Evolutionary conservation across 2,113 vertebrate species (phyloP).

Genomic region (Pomatorhinus ruficollis): DNA sequence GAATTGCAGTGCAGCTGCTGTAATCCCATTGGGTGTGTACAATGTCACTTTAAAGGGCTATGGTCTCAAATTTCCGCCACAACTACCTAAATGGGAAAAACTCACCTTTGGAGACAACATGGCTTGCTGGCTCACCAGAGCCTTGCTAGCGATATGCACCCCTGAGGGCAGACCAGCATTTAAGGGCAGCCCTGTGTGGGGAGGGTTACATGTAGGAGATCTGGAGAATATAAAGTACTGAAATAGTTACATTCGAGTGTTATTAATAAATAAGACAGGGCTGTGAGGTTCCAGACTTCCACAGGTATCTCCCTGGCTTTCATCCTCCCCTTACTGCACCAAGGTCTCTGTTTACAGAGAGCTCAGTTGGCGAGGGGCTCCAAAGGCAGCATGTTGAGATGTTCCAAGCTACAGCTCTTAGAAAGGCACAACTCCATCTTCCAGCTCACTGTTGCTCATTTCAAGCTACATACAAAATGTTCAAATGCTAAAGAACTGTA

Average conservation of each 20-base stretch:
- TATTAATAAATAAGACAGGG: neutral
- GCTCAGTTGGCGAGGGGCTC: accelerated
- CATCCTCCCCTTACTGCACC: neutral
- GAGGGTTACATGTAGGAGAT: neutral
- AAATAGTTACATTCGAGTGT: neutral
- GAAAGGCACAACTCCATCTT: neutral
- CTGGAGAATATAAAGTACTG: neutral
- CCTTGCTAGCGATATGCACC: too few relatives aligned
- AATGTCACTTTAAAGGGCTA: neutral
- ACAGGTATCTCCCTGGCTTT: neutral
- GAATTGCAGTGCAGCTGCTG: neutral
- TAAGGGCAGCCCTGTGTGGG: neutral
- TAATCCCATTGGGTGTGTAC: neutral
- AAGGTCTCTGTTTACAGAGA: neutral
- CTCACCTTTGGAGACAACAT: accelerated
- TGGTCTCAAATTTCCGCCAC: neutral
- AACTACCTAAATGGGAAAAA: neutral
- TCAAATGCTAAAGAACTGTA: neutral
- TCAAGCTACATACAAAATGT: neutral
- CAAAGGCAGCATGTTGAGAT: neutral
- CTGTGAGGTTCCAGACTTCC: neutral
- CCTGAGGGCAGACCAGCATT: neutral
- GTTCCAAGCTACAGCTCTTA: neutral
- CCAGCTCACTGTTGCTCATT: neutral
- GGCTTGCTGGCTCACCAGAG: neutral